Conservation (phyloP, 92 coral and sea anemone species). For the Palythoa grandiflora region DNA sequence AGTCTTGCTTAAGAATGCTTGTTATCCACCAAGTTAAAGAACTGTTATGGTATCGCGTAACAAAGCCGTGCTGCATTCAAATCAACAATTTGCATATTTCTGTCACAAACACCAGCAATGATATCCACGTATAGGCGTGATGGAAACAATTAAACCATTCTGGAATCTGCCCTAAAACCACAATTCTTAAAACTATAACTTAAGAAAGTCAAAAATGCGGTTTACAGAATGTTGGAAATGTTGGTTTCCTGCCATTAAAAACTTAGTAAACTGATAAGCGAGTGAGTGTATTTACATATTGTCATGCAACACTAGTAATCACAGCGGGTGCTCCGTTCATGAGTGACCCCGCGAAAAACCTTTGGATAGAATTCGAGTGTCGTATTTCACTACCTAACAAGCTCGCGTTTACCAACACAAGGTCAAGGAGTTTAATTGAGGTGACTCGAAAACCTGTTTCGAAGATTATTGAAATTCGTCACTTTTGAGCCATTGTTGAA, state of each 20-base stretch:
- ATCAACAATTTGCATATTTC: constrained; percentile 32
- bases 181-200: background rate
- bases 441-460: background rate
- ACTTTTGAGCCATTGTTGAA: constrained; percentile 26
- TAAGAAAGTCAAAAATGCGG: background rate
- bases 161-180: background rate
- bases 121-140: background rate
- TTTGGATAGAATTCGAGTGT: background rate
- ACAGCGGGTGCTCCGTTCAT: background rate
- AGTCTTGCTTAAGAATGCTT: constrained; percentile 30
- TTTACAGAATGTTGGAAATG: background rate
- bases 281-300: constrained; percentile 7
- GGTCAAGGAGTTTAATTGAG: no score
- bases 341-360: background rate
- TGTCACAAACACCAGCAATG: constrained; percentile 1
- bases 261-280: constrained; percentile 27
- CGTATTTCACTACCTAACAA: background rate
- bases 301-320: constrained; percentile 23
- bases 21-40: constrained; percentile 13
- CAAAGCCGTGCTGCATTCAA: background rate
- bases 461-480: background rate
- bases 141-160: background rate
- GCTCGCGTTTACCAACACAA: background rate
- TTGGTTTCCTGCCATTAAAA: background rate
- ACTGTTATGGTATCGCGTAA: background rate